Percentiles rank a stretch among this genome's conserved stretches.
phyloP scores from a whole-genome alignment of 2,113 vertebrate genomes.

The Corythoichthys haematopterus region DNA sequence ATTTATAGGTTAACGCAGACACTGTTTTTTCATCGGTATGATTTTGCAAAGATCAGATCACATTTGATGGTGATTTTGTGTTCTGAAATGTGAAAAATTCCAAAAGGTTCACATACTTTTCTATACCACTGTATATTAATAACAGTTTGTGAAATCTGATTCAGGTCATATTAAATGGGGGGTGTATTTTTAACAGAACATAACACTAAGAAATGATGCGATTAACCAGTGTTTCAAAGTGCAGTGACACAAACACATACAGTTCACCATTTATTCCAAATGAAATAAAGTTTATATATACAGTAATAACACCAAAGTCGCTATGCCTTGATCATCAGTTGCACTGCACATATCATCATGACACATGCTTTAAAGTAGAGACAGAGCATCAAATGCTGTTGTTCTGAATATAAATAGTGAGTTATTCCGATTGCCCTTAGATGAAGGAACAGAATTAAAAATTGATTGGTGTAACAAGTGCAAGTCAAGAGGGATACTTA shows the following conservation, averaged over 20 bases:
- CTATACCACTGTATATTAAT: too few relatives aligned
- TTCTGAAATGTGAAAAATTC: too few relatives aligned
- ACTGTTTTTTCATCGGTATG: too few relatives aligned
- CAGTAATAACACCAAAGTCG: slow-evolving; percentile 40
- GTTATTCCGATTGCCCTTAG: slow-evolving; percentile 58
- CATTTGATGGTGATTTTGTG: too few relatives aligned
- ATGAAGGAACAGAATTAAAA: slow-evolving; percentile 14
- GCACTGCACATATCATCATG: slow-evolving; percentile 35
- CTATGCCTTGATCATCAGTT: slow-evolving; percentile 33
- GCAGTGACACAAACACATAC: slow-evolving; percentile 11
- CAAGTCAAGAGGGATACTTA: slow-evolving; percentile 19
- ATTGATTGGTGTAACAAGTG: slow-evolving; percentile 14
- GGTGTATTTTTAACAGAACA: too few relatives aligned
- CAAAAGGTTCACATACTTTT: too few relatives aligned
- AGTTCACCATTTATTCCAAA: slow-evolving; percentile 50
- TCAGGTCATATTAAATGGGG: too few relatives aligned
- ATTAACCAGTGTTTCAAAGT: not conserved
- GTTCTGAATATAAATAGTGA: slow-evolving; percentile 50
- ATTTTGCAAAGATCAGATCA: too few relatives aligned
- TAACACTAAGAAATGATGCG: not conserved
- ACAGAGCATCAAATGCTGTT: slow-evolving; percentile 27
- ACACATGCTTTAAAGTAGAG: slow-evolving; percentile 51
- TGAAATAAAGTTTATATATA: slow-evolving; percentile 28
- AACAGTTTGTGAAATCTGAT: not conserved
- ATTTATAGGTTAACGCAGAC: too few relatives aligned